Conservation (phyloP, 2,797 vertebrate species). For the Chiroxiphia lanceolata region DNA sequence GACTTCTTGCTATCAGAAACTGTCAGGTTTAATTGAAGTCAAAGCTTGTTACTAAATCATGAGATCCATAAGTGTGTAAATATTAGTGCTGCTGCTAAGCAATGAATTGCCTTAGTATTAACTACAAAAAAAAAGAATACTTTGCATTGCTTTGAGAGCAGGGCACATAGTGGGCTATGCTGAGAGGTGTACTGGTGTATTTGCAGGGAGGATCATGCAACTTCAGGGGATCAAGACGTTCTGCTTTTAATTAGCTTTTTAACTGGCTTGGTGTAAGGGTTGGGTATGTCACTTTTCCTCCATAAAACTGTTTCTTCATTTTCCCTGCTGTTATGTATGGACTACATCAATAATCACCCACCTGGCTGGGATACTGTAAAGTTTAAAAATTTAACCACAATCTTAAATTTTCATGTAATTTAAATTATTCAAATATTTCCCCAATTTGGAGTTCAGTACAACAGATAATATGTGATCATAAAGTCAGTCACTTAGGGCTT, state of each 20-base stretch:
- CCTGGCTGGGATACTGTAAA: neutral
- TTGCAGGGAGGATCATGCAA: neutral
- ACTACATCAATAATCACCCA: neutral
- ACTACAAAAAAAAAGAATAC: neutral
- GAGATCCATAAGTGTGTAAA: conserved; percentile 28
- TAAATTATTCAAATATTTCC: neutral
- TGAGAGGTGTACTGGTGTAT: neutral
- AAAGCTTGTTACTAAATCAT: conserved; percentile 35
- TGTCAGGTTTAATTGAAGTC: conserved; percentile 55
- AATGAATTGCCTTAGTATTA: neutral
- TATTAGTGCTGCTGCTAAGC: conserved; percentile 20
- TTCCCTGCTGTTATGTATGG: neutral
- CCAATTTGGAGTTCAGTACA: neutral
- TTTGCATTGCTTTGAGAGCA: neutral
- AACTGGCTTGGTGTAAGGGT: neutral
- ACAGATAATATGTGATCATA: neutral
- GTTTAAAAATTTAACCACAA: neutral
- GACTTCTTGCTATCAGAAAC: conserved; percentile 39
- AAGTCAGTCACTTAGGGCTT: neutral
- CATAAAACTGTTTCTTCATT: neutral
- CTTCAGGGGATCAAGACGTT: neutral
- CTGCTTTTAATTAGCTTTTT: neutral
- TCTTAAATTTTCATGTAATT: neutral
- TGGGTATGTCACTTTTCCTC: neutral
- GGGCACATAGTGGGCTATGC: neutral